Percentiles rank a stretch among this genome's conserved stretches.
phyloP scores from a whole-genome alignment of 2,888 invertebrate species.

The Erebia ligea region DNA sequence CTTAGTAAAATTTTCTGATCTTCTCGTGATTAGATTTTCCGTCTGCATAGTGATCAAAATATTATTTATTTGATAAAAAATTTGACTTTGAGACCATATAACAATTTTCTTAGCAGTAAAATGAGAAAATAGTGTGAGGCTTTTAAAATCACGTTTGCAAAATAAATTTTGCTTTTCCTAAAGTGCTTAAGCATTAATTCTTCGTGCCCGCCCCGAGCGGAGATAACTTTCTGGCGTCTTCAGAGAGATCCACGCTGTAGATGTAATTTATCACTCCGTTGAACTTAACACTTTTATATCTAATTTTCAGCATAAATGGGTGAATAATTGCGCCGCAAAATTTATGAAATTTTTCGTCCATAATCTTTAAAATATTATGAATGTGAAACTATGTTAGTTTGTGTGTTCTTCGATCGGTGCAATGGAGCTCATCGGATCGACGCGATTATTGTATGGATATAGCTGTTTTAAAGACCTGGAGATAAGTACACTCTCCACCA shows the following conservation, averaged over 20 bases:
- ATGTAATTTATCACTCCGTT: conserved; percentile 35
- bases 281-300: conserved; percentile 26
- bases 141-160: conserved; percentile 9
- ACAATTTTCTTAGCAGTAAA: neutral
- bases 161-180: conserved; percentile 1
- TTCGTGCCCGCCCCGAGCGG: conserved; percentile 16
- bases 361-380: too few species aligned
- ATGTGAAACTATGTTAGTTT: too few species aligned
- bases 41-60: neutral
- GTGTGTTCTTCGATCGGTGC: too few species aligned
- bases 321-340: neutral
- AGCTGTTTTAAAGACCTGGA: too few species aligned
- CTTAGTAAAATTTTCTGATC: neutral
- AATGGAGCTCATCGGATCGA: too few species aligned
- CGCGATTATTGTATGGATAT: too few species aligned
- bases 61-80: neutral
- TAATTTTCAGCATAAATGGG: conserved; percentile 3
- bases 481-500: too few species aligned
- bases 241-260: conserved; percentile 23
- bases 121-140: neutral
- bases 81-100: neutral
- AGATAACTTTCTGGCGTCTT: conserved; percentile 32
- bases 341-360: neutral
- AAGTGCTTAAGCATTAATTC: conserved; percentile 25
- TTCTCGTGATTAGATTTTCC: neutral